phyloP scores from a whole-genome alignment of 2,888 invertebrate genomes.

The Aspidiotus rigidus region DNA sequence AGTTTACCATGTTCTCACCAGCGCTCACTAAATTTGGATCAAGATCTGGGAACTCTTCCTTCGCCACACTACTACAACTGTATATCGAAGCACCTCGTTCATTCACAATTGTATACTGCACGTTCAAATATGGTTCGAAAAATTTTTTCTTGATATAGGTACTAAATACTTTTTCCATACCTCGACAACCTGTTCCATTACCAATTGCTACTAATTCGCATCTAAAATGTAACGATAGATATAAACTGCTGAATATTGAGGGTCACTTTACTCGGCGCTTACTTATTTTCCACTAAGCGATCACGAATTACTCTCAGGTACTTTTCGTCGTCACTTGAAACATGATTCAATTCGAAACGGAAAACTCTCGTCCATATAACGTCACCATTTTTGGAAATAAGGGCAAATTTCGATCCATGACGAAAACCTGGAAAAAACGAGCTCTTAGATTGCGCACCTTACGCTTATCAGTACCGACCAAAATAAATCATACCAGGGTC shows the following conservation, averaged over 20 bases:
- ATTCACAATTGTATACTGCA: constrained; percentile 71
- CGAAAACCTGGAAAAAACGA: constrained; percentile 35
- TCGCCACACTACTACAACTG: constrained; percentile 75
- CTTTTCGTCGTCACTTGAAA: constrained; percentile 6
- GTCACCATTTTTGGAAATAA: constrained; percentile 62
- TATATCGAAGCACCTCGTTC: constrained; percentile 90
- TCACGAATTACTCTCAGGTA: neutral
- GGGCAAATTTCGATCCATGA: constrained; percentile 81
- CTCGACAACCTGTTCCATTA: constrained; percentile 81
- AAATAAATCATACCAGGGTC: constrained; percentile 61
- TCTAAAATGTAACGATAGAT: constrained; percentile 43
- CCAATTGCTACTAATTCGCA: constrained; percentile 78
- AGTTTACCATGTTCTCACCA: constrained; percentile 44
- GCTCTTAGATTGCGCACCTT: neutral
- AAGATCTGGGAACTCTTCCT: constrained; percentile 69
- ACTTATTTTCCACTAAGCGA: neutral
- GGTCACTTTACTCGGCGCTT: neutral
- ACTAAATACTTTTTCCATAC: constrained; percentile 69
- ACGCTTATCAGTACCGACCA: neutral
- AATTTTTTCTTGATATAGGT: constrained; percentile 49
- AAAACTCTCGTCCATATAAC: constrained; percentile 60
- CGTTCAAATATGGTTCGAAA: constrained; percentile 50
- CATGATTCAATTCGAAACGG: constrained; percentile 49
- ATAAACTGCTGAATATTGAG: neutral
- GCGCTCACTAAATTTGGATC: constrained; percentile 75